Percentiles rank a stretch among this genome's conserved stretches.
Evolutionary conservation across 2,888 invertebrate species (phyloP).

Genomic region (Tryphoninae sp.): DNA sequence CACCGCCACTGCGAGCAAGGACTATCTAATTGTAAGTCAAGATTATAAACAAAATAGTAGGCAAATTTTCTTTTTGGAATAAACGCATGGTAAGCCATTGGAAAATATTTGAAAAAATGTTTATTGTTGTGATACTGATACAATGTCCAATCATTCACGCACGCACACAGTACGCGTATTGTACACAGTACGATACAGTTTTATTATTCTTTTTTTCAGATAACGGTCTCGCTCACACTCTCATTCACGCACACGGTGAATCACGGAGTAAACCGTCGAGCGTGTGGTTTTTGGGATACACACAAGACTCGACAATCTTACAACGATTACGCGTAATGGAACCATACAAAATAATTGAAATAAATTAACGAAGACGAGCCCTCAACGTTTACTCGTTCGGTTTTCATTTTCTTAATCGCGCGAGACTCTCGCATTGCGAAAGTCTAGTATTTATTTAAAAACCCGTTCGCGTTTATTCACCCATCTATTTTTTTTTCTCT

Average conservation of each 20-base stretch:
- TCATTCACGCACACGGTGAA: conserved; percentile 62
- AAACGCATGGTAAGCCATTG: conserved; percentile 41
- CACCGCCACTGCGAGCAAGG: no score
- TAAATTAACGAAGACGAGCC: conserved; percentile 76
- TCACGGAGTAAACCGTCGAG: conserved; percentile 62
- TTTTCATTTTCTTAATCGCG: conserved; percentile 27
- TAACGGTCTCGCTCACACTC: conserved; percentile 58
- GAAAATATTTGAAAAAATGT: conserved; percentile 77
- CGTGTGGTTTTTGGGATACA: conserved; percentile 1
- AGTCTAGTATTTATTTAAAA: conserved; percentile 28
- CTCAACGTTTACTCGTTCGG: neutral
- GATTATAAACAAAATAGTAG: no score
- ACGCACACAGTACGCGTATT: conserved; percentile 71
- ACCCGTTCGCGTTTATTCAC: conserved; percentile 41
- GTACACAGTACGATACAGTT: conserved; percentile 78
- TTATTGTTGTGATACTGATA: conserved; percentile 78
- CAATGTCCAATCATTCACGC: conserved; percentile 70
- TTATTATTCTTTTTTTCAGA: conserved; percentile 36
- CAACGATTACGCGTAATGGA: conserved; percentile 74
- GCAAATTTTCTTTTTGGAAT: neutral
- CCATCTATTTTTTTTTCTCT: conserved; percentile 42
- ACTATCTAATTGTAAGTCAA: no score
- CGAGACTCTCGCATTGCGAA: conserved; percentile 23
- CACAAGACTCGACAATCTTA: conserved; percentile 50
- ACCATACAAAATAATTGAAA: conserved; percentile 78